These are phyloP conservation scores for Eulithis testata DNA, from an alignment of 2,888 invertebrate genomes.

Conservation along the genomic window DNA sequence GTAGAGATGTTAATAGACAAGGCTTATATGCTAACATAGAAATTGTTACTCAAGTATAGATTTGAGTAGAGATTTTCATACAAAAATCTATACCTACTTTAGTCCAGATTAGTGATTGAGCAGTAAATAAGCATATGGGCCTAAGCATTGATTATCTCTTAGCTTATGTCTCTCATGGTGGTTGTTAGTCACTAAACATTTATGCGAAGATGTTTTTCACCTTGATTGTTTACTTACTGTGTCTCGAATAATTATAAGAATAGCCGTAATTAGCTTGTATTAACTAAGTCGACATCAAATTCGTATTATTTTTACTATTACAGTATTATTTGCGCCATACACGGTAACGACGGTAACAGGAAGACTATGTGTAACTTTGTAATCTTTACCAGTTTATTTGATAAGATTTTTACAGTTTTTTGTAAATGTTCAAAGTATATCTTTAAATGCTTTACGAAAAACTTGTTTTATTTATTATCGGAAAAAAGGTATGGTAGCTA, in stretches of 20 bases:
- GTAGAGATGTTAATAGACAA: no score
- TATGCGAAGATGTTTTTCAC: conserved; percentile 10
- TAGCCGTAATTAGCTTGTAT: conserved; percentile 22
- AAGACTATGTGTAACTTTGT: conserved; percentile 29
- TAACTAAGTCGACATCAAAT: conserved; percentile 19
- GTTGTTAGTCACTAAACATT: conserved; percentile 14
- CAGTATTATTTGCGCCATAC: conserved; percentile 31
- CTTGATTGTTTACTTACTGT: conserved; percentile 16
- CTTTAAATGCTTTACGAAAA: conserved; percentile 8
- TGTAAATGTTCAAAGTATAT: conserved; percentile 28
- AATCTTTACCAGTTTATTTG: conserved; percentile 25
- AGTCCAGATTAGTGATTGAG: no score
- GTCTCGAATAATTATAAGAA: conserved; percentile 23
- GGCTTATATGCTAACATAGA: no score
- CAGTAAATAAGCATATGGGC: no score
- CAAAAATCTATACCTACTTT: no score
- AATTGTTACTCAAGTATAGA: no score
- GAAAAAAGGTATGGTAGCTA: neutral
- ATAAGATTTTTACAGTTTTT: conserved; percentile 3
- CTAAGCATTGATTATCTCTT: no score
- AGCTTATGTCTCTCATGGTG: no score
- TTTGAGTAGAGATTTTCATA: no score
- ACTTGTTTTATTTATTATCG: neutral
- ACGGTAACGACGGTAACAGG: conserved; percentile 17
- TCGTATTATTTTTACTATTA: conserved; percentile 9